These are phyloP conservation scores for Eptesicus fuscus DNA, from an alignment of 2,113 vertebrate genomes.

Conservation along the genomic window DNA sequence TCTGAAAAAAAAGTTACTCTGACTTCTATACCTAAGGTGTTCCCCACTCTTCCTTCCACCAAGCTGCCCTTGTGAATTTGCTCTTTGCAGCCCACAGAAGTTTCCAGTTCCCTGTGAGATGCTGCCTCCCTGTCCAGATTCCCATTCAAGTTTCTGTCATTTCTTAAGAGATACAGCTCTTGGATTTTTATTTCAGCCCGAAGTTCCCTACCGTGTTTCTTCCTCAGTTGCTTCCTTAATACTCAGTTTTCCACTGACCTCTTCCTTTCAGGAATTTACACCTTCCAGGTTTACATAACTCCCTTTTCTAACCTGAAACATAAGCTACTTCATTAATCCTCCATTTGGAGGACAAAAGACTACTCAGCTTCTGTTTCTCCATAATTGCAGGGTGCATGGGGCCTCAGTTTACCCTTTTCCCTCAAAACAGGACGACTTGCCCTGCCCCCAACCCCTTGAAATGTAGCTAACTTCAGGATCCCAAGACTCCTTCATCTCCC, in stretches of 20 bases:
- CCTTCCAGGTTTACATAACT: background rate
- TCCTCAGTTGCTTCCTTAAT: background rate
- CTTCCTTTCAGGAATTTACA: background rate
- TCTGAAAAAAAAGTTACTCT: background rate
- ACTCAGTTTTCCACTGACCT: background rate
- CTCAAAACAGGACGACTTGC: accelerated
- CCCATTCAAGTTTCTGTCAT: background rate
- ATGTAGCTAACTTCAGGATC: background rate
- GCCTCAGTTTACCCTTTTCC: background rate
- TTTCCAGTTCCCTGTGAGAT: background rate
- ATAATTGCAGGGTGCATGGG: background rate
- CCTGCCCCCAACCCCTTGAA: background rate
- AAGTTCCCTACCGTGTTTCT: background rate
- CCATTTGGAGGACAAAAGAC: background rate
- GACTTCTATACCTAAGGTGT: background rate
- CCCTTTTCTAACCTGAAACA: background rate
- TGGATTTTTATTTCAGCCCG: background rate
- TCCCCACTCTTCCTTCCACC: background rate
- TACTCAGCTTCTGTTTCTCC: background rate
- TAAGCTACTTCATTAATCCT: background rate
- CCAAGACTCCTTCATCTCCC: background rate
- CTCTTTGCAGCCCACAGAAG: background rate
- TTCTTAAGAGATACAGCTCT: background rate
- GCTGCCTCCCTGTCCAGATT: background rate
- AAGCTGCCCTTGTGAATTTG: background rate